Percentiles rank a stretch among this genome's conserved stretches.
Evolutionary conservation across 2,113 vertebrate genomes (phyloP).

Genomic region (Arvicanthis niloticus): DNA sequence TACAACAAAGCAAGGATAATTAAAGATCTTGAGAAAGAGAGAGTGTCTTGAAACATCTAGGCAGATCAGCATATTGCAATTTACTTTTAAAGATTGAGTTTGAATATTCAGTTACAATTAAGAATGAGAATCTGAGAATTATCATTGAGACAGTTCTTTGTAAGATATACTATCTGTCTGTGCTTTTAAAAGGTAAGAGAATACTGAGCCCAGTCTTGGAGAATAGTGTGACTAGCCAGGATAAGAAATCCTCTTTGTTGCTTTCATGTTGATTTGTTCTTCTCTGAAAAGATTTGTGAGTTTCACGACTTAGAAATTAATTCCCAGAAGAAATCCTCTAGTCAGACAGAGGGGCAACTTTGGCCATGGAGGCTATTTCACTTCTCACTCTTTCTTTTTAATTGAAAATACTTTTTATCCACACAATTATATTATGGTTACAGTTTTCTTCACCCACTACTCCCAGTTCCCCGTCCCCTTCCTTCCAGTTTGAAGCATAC

Average conservation of each 20-base stretch:
- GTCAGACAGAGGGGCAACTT: neutral
- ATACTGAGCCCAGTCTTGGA: neutral
- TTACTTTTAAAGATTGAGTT: neutral
- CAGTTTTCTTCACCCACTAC: neutral
- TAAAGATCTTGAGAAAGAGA: neutral
- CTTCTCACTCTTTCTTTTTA: neutral
- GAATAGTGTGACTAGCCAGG: neutral
- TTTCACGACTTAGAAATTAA: neutral
- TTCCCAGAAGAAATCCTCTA: neutral
- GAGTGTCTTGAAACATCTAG: neutral
- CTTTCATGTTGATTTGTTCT: neutral
- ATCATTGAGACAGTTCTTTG: neutral
- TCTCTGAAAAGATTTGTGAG: neutral
- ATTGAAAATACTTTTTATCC: neutral
- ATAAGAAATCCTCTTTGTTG: neutral
- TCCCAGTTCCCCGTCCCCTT: neutral
- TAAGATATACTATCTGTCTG: neutral
- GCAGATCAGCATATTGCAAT: neutral
- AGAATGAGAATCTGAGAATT: constrained; percentile 33
- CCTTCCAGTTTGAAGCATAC: neutral
- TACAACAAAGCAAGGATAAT: neutral
- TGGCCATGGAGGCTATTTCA: neutral
- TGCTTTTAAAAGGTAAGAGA: neutral
- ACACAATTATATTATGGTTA: neutral
- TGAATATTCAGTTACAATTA: constrained; percentile 4